Percentiles rank a stretch among this genome's conserved stretches.
Evolutionary conservation across 2,797 vertebrate genomes (phyloP).

Genomic region (Rhinoraja longicauda): DNA sequence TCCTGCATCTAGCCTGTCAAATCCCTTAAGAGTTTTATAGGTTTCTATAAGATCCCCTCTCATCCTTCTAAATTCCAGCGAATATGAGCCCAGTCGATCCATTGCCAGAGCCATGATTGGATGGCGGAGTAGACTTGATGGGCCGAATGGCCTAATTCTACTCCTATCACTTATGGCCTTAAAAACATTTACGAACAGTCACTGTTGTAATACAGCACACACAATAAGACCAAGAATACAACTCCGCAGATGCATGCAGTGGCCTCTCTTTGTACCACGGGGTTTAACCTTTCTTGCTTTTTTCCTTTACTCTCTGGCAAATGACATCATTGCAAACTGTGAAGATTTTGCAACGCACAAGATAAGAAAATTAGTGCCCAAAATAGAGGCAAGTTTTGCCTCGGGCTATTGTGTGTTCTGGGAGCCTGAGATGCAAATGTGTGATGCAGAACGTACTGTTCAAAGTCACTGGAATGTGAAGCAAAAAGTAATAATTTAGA

Average conservation of each 20-base stretch:
- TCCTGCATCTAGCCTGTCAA: no score
- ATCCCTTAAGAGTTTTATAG: no score
- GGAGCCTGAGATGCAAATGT: neutral
- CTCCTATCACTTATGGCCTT: no score
- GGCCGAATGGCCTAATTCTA: no score
- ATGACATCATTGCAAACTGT: neutral
- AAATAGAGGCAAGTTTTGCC: slow-evolving; percentile 21
- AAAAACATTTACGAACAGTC: no score
- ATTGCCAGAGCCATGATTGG: no score
- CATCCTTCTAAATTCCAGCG: no score
- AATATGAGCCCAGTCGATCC: no score
- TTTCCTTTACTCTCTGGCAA: neutral
- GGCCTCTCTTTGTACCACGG: neutral
- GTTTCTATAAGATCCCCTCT: no score
- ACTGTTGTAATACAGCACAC: no score
- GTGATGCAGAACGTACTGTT: neutral
- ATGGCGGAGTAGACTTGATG: no score
- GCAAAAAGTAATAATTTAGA: slow-evolving; percentile 5
- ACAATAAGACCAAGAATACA: neutral
- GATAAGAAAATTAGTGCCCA: no score
- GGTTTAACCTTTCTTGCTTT: neutral
- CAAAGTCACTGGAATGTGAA: slow-evolving; percentile 27
- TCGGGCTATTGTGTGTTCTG: neutral
- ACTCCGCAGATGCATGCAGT: neutral
- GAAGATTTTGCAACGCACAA: neutral